phyloP scores from a whole-genome alignment of 2,113 vertebrate genomes.

The Zapus hudsonius region DNA sequence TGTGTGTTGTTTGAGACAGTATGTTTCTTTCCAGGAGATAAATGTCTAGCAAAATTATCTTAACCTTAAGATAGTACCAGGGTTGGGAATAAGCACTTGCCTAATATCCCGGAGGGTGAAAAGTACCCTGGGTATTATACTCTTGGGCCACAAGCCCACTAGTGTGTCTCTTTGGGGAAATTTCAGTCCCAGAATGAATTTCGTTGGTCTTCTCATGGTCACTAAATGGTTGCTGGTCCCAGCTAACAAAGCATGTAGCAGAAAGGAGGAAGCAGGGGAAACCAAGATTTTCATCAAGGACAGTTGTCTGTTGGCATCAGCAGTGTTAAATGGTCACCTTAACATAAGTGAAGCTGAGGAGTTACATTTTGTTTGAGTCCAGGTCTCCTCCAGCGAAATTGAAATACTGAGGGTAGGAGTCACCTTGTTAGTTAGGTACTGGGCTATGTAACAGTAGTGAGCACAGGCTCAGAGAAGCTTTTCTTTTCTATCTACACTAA shows the following conservation, averaged over 20 bases:
- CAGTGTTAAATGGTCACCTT: background rate
- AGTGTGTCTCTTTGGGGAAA: no score
- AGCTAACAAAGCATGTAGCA: background rate
- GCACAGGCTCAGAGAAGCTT: background rate
- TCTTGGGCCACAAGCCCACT: no score
- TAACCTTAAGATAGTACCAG: background rate
- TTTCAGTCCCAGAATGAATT: background rate
- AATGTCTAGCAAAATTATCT: constrained; percentile 4
- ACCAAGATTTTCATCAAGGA: background rate
- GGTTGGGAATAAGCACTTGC: no score
- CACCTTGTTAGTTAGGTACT: background rate
- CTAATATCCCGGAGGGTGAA: no score
- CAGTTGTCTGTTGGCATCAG: background rate
- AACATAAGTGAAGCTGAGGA: background rate
- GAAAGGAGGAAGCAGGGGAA: background rate
- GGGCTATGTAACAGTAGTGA: background rate
- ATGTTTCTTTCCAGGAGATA: constrained; percentile 28
- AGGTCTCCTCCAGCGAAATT: background rate
- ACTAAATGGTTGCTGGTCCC: background rate
- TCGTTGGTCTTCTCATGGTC: background rate
- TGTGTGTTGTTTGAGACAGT: background rate
- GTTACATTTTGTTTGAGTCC: background rate
- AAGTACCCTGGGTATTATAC: no score
- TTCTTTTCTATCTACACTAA: background rate
- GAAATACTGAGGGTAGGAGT: background rate